Base-by-base conservation (phyloP, 2,888 invertebrate species). In the Aspidiotus rigidus region DNA sequence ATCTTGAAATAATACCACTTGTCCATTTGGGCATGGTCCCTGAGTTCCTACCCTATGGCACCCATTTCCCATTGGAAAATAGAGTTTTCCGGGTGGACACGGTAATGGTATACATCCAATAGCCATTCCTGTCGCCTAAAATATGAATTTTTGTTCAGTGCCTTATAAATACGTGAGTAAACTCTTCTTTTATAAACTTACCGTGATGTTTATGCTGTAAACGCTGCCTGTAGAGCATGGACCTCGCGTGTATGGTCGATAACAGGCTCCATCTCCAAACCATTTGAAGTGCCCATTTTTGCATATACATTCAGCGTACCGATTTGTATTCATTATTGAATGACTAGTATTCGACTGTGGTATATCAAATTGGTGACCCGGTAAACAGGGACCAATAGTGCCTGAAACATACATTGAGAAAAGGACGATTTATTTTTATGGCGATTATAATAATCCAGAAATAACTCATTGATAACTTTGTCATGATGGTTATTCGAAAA, bases 1-100 rank as follows among this genome's bases (percentile, higher is more conserved):
- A 75, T 89, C 87, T 79, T 92, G 91, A 77, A 89, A 92, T 0
- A 90, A 84, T 5, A 92, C 86, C 9, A 90, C 84, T 75, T 88
- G 85, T 1, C 88, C 86, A 7, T 79, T 77, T 0, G 83, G 81
- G 74, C 92, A 92, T 0, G 91, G 90, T 40, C 89, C 91, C 41
- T 83, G 83, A 0, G 86, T 82, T 0, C 91, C 91, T 10, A 90
- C 87, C 69, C 86, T 83, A 79, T 89, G 89, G 77, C 92, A 92
- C 1, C 85, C 85, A 49, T 85, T 83, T 53, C 86, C 84, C 59
- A 81, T 81, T 0, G 90, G 87, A 74, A 89, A 88, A 77, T 88
- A 92, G 7, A 92, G 81, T 7, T 88, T 83, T 7, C 89, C 88
- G 41, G 86, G 82, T 6, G 83, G 83, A 74, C 92, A 92, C 0